Conservation (phyloP, 2,113 vertebrate genomes). For the Casuarius casuarius region DNA sequence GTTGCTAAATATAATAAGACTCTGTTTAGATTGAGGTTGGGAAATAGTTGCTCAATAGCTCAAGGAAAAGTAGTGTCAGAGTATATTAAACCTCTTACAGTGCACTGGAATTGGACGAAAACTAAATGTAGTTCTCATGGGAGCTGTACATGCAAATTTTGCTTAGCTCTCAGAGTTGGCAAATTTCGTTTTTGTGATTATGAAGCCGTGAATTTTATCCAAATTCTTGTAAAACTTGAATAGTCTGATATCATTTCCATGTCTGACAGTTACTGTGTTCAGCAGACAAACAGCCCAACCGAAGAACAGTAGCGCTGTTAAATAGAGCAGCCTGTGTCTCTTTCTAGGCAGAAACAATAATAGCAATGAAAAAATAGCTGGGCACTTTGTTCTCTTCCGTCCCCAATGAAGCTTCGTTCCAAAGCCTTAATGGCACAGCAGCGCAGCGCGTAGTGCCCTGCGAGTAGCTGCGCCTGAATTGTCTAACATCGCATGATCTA, state of each 20-base stretch:
- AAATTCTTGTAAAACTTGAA: background rate
- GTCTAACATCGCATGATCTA: background rate
- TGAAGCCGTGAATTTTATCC: background rate
- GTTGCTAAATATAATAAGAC: background rate
- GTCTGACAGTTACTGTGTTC: background rate
- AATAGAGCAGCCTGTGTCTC: background rate
- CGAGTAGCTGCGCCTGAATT: background rate
- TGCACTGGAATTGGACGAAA: background rate
- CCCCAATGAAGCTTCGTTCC: background rate
- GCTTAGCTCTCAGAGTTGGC: background rate
- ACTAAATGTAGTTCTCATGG: background rate
- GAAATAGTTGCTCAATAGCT: background rate
- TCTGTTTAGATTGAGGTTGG: background rate
- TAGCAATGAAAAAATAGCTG: background rate
- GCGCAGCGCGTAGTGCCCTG: background rate
- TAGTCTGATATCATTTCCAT: background rate
- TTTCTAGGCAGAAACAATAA: background rate
- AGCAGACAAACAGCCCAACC: background rate
- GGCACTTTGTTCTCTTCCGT: conserved; percentile 4
- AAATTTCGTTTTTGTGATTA: background rate
- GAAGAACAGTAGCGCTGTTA: background rate
- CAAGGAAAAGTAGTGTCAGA: background rate
- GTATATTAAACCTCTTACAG: fast-evolving
- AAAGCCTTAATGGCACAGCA: background rate
- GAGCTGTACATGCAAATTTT: fast-evolving